A percentile compares a stretch with the other conserved stretches of the same genome.
Conservation (phyloP, 1,140 invertebrate genomes). For the Penaeus indicus region DNA sequence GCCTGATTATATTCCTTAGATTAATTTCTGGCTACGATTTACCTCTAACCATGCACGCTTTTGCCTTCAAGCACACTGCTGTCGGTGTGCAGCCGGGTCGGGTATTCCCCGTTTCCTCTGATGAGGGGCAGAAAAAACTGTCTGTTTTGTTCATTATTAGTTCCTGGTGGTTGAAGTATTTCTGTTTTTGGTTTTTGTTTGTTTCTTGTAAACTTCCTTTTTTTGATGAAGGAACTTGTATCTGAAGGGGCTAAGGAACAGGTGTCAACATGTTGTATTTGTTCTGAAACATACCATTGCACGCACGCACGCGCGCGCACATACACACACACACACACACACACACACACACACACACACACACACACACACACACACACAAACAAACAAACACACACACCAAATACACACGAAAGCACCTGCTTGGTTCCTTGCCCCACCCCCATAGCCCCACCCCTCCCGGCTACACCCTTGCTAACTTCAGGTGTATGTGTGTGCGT, state of each 20-base stretch:
- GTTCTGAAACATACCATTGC: background rate
- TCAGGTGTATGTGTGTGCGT: slow-evolving; percentile 25
- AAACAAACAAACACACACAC: background rate
- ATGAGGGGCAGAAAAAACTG: background rate
- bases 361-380: slow-evolving; percentile 7
- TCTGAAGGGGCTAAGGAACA: background rate
- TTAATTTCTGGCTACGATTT: too few species aligned
- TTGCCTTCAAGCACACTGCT: too few species aligned
- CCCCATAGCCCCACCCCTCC: background rate
- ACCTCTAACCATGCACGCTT: too few species aligned
- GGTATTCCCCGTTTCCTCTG: background rate
- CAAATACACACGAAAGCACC: background rate
- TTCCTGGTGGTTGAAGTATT: background rate
- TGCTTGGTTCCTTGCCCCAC: background rate
- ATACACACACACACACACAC: slow-evolving; percentile 7
- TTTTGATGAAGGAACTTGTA: background rate
- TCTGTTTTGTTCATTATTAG: background rate
- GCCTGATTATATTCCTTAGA: too few species aligned
- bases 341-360: slow-evolving; percentile 5
- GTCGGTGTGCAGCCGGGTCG: too few species aligned
- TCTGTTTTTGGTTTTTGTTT: background rate
- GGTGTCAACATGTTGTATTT: background rate
- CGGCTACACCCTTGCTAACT: background rate
- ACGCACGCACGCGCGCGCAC: background rate
- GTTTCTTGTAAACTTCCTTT: background rate